Conservation (phyloP, 64 coral and sea anemone species). For the Acropora tenuis region DNA sequence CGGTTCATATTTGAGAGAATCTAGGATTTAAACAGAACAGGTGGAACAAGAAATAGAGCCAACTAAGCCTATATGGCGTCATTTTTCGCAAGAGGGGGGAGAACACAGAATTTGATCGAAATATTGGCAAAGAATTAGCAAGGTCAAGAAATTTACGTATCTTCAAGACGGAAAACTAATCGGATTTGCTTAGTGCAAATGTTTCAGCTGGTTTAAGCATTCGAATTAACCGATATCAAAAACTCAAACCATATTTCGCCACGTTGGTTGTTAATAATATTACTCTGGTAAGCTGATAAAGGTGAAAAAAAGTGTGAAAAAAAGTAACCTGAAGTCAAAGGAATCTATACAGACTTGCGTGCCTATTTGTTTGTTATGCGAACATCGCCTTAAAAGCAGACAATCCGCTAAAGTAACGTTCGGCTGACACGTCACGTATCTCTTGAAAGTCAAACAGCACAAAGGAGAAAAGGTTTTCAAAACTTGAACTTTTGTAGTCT, state of each 20-base stretch:
- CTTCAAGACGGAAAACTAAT: neutral
- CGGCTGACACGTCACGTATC: too few relatives aligned
- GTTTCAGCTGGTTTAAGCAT: neutral
- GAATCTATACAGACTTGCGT: neutral
- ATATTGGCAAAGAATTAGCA: too few relatives aligned
- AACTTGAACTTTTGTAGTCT: too few relatives aligned
- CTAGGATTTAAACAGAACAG: neutral
- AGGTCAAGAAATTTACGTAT: too few relatives aligned
- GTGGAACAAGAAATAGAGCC: neutral
- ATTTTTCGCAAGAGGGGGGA: neutral
- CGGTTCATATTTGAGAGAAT: neutral
- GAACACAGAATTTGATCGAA: conserved; percentile 19
- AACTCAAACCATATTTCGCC: too few relatives aligned
- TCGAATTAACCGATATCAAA: too few relatives aligned
- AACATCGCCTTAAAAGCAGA: too few relatives aligned
- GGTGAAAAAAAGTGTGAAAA: neutral
- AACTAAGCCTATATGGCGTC: neutral
- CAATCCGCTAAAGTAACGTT: too few relatives aligned
- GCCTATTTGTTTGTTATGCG: neutral
- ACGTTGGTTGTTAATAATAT: neutral
- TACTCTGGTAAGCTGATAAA: neutral
- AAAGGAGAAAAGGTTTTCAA: too few relatives aligned
- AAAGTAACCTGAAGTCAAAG: neutral
- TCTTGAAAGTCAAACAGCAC: too few relatives aligned
- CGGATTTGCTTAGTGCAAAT: neutral